A percentile compares a stretch with the other conserved stretches of the same genome.
These are phyloP conservation scores for Etheostoma nigrum DNA, from an alignment of 2,797 vertebrate species.

Conservation along the genomic window DNA sequence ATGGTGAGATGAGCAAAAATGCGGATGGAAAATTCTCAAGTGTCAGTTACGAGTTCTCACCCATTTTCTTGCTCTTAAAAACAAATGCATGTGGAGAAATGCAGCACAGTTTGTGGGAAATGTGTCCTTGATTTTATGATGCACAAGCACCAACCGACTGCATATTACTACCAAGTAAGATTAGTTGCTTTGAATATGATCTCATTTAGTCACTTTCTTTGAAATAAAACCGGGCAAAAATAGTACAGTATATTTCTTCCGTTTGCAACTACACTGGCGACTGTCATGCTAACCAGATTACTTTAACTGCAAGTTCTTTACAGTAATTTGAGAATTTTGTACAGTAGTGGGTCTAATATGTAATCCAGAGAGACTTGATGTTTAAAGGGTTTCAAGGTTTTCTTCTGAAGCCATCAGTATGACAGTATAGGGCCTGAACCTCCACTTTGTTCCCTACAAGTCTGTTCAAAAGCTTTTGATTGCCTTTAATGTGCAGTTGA, in stretches of 20 bases:
- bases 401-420: slow-evolving; percentile 8
- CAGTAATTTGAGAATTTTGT: slow-evolving; percentile 3
- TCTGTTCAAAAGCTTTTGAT: slow-evolving; percentile 65
- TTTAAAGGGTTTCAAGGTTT: neutral
- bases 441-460: slow-evolving; percentile 64
- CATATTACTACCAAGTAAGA: neutral
- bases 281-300: neutral
- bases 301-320: neutral
- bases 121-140: slow-evolving; percentile 18
- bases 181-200: neutral
- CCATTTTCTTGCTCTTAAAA: slow-evolving; percentile 36
- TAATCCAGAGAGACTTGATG: slow-evolving; percentile 6
- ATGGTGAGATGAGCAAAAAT: slow-evolving; percentile 64
- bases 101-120: slow-evolving; percentile 14
- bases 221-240: neutral
- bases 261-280: neutral
- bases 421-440: slow-evolving; percentile 26
- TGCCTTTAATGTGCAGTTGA: slow-evolving; percentile 52
- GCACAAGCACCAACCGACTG: neutral
- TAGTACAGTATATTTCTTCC: neutral
- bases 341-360: slow-evolving; percentile 7
- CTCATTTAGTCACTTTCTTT: neutral
- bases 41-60: slow-evolving; percentile 39
- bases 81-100: slow-evolving; percentile 21
- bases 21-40: slow-evolving; percentile 42